Conservation (phyloP, 2,797 vertebrate species). For the Mormyrus proboscirostris region DNA sequence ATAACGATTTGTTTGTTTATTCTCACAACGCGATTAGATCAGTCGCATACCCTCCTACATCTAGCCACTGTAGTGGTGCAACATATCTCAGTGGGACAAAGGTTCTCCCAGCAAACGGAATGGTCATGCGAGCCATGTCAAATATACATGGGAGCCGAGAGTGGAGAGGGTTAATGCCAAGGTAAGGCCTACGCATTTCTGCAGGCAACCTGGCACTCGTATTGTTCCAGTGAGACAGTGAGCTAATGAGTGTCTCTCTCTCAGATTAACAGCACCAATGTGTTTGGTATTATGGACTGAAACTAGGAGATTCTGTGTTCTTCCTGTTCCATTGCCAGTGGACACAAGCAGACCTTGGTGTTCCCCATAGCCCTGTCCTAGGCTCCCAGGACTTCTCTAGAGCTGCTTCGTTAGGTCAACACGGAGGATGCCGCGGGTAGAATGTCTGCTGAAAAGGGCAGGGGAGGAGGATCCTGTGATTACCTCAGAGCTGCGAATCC, state of each 20-base stretch:
- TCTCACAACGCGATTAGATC: neutral
- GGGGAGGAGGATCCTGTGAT: slow-evolving; percentile 56
- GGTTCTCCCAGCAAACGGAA: neutral
- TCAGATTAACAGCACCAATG: neutral
- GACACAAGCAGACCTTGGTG: neutral
- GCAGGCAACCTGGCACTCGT: neutral
- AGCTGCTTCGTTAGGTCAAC: slow-evolving; percentile 47
- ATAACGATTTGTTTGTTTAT: neutral
- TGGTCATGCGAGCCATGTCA: neutral
- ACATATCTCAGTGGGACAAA: neutral
- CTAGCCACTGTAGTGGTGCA: neutral
- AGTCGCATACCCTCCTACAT: neutral
- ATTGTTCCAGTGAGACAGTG: neutral
- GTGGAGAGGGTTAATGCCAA: neutral
- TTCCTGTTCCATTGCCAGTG: neutral
- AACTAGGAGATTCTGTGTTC: neutral
- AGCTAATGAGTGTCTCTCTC: neutral
- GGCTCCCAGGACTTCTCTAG: neutral
- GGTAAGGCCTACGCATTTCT: neutral
- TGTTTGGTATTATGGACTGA: neutral
- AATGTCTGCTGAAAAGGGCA: slow-evolving; percentile 29
- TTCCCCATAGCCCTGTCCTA: neutral
- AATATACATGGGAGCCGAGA: neutral
- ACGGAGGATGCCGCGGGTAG: slow-evolving; percentile 46
- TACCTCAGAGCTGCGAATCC: slow-evolving; percentile 58